phyloP scores from a whole-genome alignment of 2,797 vertebrate species.

The Malurus splendens region DNA sequence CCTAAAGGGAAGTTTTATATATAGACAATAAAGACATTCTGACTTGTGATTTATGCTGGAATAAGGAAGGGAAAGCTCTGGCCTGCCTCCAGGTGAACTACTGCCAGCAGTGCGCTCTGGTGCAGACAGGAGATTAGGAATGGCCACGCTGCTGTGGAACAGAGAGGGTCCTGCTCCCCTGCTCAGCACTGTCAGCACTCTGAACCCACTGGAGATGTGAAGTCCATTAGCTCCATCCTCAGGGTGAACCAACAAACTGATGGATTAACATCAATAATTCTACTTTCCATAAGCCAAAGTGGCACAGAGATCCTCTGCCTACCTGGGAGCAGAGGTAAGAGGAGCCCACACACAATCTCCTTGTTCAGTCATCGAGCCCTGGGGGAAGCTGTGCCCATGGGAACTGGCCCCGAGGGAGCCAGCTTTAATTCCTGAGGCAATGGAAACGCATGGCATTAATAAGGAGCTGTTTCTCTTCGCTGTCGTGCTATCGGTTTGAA shows the following conservation, averaged over 20 bases:
- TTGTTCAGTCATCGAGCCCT: background rate
- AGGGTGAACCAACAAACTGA: background rate
- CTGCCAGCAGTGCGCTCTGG: background rate
- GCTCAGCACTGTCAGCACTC: fast-evolving
- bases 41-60: background rate
- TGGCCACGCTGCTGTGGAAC: fast-evolving
- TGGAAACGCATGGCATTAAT: background rate
- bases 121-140: background rate
- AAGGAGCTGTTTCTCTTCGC: background rate
- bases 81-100: background rate
- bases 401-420: background rate
- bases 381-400: background rate
- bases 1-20: background rate
- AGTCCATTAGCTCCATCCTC: background rate
- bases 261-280: background rate
- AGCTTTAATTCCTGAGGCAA: background rate
- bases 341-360: background rate
- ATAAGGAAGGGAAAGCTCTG: background rate
- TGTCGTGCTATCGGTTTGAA: background rate
- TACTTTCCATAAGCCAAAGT: background rate
- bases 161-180: background rate
- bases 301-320: background rate
- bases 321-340: background rate
- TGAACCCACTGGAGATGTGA: background rate
- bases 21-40: background rate